These are phyloP conservation scores for Geodia barretti DNA, from an alignment of 37 sponge, comb jelly and placozoan genomes.

Conservation along the genomic window DNA sequence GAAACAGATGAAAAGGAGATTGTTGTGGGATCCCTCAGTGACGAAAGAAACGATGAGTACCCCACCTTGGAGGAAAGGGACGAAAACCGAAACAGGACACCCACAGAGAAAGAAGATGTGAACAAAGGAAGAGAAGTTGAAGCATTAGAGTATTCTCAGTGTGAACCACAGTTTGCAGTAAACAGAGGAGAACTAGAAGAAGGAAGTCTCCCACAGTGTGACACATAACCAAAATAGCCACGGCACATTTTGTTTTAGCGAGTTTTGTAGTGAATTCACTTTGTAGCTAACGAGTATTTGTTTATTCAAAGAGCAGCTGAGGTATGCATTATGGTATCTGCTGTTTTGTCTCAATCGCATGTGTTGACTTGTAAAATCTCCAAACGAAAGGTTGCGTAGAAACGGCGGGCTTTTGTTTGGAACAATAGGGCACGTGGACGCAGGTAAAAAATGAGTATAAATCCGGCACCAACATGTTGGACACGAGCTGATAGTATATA, in stretches of 20 bases:
- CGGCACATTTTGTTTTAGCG: neutral
- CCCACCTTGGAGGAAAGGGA: no score
- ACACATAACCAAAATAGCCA: neutral
- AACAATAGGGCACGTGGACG: neutral
- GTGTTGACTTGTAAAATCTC: no score
- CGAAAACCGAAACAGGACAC: no score
- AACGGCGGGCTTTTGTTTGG: neutral
- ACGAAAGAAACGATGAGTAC: no score
- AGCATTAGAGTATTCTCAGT: neutral
- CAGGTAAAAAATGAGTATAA: no score
- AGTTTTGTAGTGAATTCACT: neutral
- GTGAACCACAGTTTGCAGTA: neutral
- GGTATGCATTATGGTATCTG: neutral
- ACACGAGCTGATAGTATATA: no score
- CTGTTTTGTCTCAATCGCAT: neutral
- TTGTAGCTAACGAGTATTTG: neutral
- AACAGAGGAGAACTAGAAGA: neutral
- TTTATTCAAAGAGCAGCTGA: neutral
- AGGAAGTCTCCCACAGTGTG: neutral
- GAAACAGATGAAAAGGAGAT: no score
- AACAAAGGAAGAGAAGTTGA: neutral
- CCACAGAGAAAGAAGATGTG: neutral
- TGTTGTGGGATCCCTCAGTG: no score
- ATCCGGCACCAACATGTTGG: no score
- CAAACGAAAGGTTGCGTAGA: no score